Base-by-base conservation (phyloP, 1,140 invertebrate genomes). In the Babylonia areolata region DNA sequence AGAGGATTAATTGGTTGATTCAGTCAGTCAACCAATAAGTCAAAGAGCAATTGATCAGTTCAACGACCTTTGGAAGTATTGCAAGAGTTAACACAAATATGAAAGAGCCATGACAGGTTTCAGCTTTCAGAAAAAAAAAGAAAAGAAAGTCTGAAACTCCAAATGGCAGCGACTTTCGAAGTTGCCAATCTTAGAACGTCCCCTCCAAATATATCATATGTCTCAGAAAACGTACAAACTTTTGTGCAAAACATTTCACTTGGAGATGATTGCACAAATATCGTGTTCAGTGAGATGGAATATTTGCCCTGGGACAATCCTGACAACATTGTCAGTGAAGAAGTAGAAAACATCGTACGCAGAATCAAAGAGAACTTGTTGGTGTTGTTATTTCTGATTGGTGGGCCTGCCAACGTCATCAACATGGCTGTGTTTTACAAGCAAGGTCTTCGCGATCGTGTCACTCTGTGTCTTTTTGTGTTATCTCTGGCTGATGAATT, bases 401-500 rank as follows among this genome's bases (percentile, higher is more conserved):
- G 77, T 15, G 77, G 77, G 20, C 77, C 40, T 3, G 9, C 77
- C 39, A 79, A 79, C 77, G 37, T 79, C 40, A 79, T 79, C 77
- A 79, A 79, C 39, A 79, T 79, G 77, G 37, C 40, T 37, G 77
- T 79, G 40, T 79, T 79, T 28, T 79, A 42, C 77, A 40, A 28
- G 31, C 77, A 79, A 28, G 77, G 77, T 3, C 39, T 79, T 23
- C 15, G 39, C 12, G 77, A 79, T n/a, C 37, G 77, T 6, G 40
- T 79, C 39, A 79, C 28, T 31, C 37, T 79, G 0, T 42, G 39
- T 37, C 77, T 79, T 17, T 79, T 79, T 37, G 39, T n/a, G 33
- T 33, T 39, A 15, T 40, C 37, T 28, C 39, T 40, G 12, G 37
- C 77, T 3, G 77, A 79, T 31, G 77, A 42, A 11, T 9, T 79